Percentiles rank a stretch among this genome's conserved stretches.
Evolutionary conservation across 2,888 invertebrate species (phyloP).

Genomic region (Troides oblongomaculatus): DNA sequence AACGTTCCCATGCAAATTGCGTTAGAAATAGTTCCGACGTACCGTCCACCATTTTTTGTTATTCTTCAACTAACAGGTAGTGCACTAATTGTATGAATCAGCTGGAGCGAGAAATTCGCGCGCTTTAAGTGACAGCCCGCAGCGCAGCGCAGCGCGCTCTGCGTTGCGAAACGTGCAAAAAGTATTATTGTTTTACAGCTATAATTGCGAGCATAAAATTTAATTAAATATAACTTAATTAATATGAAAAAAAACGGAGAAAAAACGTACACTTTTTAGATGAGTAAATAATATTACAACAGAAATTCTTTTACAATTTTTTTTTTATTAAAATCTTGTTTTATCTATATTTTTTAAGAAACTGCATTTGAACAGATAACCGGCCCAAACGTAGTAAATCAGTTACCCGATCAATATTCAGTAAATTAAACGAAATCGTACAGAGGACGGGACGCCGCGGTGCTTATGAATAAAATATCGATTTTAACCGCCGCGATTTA

Average conservation of each 20-base stretch:
- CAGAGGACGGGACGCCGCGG: constrained; percentile 35
- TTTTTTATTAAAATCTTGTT: too few species aligned
- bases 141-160: constrained; percentile 14
- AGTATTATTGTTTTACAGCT: too few species aligned
- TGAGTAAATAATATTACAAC: too few species aligned
- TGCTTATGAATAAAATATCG: constrained; percentile 35
- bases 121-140: constrained; percentile 37
- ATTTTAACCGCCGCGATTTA: constrained; percentile 25
- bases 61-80: constrained; percentile 20
- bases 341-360: neutral
- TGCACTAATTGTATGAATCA: constrained; percentile 32
- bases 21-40: neutral
- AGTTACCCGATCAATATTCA: constrained; percentile 44
- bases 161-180: constrained; percentile 34
- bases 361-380: constrained; percentile 36
- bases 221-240: too few species aligned
- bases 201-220: too few species aligned
- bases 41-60: constrained; percentile 12
- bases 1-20: constrained; percentile 28
- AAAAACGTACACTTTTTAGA: neutral
- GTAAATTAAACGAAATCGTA: constrained; percentile 30
- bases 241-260: neutral
- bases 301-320: too few species aligned
- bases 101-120: constrained; percentile 36
- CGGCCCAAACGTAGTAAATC: constrained; percentile 34